phyloP scores from a whole-genome alignment of 1,140 invertebrate species.

The Bombus fervidus region DNA sequence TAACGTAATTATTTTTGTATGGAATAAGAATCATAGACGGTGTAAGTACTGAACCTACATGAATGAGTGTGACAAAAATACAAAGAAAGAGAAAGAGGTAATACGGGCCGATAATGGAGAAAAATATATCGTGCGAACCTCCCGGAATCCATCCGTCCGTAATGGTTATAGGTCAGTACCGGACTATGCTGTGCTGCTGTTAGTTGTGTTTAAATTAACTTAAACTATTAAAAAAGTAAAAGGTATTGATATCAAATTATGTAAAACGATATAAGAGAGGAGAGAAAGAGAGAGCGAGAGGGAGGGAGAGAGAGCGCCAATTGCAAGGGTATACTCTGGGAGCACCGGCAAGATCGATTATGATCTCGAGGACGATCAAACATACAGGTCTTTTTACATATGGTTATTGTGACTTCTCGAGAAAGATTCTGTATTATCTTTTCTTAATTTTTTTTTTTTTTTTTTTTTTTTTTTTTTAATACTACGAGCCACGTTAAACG shows the following conservation, averaged over 20 bases:
- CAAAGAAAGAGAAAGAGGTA: constrained; percentile 43
- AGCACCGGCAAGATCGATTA: constrained; percentile 59
- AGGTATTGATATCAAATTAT: constrained; percentile 55
- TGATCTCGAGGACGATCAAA: constrained; percentile 21
- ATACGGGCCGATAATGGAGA: constrained; percentile 48
- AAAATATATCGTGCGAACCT: constrained; percentile 60
- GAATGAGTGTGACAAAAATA: constrained; percentile 64
- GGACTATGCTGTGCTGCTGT: constrained; percentile 81
- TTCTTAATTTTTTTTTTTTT: background rate
- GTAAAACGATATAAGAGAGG: constrained; percentile 52
- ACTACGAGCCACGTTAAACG: background rate
- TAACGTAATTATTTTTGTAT: constrained; percentile 79
- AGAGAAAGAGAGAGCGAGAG: constrained; percentile 47
- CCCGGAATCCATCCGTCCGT: constrained; percentile 80
- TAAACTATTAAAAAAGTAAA: constrained; percentile 65
- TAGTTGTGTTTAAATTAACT: constrained; percentile 76
- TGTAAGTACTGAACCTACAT: constrained; percentile 78
- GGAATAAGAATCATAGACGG: constrained; percentile 72
- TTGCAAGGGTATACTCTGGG: constrained; percentile 45
- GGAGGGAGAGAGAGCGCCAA: constrained; percentile 33
- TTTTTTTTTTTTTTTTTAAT: rapidly evolving
- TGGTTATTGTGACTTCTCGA: constrained; percentile 6
- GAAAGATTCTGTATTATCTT: background rate
- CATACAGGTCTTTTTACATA: background rate
- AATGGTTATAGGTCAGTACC: constrained; percentile 83